Evolutionary conservation across 2,113 vertebrate genomes (phyloP).

Genomic region (Syngnathus typhle): DNA sequence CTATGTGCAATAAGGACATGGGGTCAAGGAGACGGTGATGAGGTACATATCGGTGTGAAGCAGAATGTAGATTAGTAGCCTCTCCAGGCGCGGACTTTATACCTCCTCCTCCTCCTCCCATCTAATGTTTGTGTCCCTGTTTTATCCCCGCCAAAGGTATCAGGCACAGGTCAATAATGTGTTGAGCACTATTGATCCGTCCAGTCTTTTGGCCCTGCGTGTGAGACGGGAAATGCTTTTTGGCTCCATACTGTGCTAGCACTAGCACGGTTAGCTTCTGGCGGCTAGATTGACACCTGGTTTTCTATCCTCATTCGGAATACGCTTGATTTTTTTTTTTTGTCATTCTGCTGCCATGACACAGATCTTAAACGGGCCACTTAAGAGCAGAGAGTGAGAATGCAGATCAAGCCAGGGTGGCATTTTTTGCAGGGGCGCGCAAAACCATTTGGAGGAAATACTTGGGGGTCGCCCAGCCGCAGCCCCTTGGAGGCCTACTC

Average conservation of each 20-base stretch:
- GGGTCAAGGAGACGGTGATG: constrained; percentile 68
- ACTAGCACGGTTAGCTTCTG: constrained; percentile 48
- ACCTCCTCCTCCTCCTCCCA: constrained; percentile 33
- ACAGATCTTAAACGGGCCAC: background rate
- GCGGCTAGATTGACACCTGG: constrained; percentile 28
- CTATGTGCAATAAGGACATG: constrained; percentile 47
- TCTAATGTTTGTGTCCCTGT: constrained; percentile 64
- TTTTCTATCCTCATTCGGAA: background rate
- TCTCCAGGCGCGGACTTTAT: constrained; percentile 46
- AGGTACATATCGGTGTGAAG: constrained; percentile 64
- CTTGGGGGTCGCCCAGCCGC: background rate
- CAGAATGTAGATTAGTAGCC: constrained; percentile 65
- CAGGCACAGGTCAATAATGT: constrained; percentile 69
- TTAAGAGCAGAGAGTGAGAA: background rate
- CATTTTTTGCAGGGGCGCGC: constrained; percentile 7
- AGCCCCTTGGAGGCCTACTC: background rate
- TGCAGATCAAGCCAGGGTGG: constrained; percentile 10
- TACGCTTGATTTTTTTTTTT: no score
- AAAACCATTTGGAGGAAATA: constrained; percentile 9
- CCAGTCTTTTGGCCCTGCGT: constrained; percentile 39
- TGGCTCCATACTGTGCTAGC: background rate
- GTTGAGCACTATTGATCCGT: constrained; percentile 69
- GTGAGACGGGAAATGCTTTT: constrained; percentile 47
- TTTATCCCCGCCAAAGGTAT: constrained; percentile 65
- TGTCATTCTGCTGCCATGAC: no score